Conservation (phyloP, 2,888 invertebrate species). For the Dryadula phaetusa region DNA sequence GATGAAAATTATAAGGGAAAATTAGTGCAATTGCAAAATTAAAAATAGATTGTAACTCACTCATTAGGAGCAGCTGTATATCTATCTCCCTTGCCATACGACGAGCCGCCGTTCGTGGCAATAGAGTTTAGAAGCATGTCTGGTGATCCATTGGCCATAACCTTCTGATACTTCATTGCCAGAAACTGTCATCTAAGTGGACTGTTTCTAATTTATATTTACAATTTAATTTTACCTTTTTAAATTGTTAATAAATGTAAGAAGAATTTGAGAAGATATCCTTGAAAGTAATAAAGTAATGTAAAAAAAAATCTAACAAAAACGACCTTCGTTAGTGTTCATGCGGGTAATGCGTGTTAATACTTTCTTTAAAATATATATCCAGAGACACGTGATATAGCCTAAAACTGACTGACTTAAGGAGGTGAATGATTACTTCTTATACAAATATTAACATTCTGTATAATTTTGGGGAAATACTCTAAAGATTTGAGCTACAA, state of each 20-base stretch:
- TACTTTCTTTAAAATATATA: slow-evolving; percentile 27
- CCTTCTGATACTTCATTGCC: slow-evolving; percentile 64
- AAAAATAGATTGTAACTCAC: slow-evolving; percentile 61
- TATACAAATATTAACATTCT: slow-evolving; percentile 3
- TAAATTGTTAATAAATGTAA: slow-evolving; percentile 46
- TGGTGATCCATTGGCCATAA: slow-evolving; percentile 63
- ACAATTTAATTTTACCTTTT: no score
- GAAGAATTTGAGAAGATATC: slow-evolving; percentile 70
- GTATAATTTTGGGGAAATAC: background rate
- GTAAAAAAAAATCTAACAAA: slow-evolving; percentile 38
- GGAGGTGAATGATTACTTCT: slow-evolving; percentile 16
- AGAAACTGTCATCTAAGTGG: slow-evolving; percentile 47
- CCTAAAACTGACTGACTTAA: slow-evolving; percentile 14
- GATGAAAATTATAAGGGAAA: slow-evolving; percentile 20
- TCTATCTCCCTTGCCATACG: slow-evolving; percentile 77
- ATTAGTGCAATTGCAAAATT: slow-evolving; percentile 17
- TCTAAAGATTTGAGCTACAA: background rate
- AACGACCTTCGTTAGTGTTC: slow-evolving; percentile 32
- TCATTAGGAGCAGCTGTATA: slow-evolving; percentile 78
- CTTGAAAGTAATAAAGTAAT: slow-evolving; percentile 77
- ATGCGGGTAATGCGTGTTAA: slow-evolving; percentile 27
- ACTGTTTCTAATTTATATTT: background rate
- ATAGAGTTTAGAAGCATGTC: slow-evolving; percentile 50
- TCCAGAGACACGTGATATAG: background rate
- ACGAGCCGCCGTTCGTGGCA: slow-evolving; percentile 60